A percentile compares a stretch with the other conserved stretches of the same genome.
Evolutionary conservation across 1,140 invertebrate genomes (phyloP).

Genomic region (Drosophila biarmipes): DNA sequence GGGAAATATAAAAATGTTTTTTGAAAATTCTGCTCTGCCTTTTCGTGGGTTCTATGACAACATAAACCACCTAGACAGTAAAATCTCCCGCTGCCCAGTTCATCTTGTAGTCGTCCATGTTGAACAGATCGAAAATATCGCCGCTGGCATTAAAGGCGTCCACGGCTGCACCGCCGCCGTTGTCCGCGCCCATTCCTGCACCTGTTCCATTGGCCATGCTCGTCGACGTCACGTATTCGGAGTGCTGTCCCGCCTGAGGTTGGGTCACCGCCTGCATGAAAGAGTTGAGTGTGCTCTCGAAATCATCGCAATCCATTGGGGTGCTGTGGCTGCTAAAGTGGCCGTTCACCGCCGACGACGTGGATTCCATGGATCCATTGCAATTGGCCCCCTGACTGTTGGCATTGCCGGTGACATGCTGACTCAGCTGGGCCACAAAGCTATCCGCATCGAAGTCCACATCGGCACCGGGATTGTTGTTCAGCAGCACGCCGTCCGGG

Average conservation of each 20-base stretch:
- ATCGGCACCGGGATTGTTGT: conserved; percentile 64
- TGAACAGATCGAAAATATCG: conserved; percentile 83
- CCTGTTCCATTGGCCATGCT: conserved; percentile 31
- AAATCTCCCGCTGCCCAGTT: conserved; percentile 82
- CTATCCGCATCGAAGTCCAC: conserved; percentile 79
- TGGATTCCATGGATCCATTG: conserved; percentile 37
- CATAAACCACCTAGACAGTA: conserved; percentile 65
- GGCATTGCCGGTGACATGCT: conserved; percentile 57
- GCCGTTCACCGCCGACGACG: conserved; percentile 42
- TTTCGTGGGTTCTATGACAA: conserved; percentile 1
- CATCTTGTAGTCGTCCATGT: conserved; percentile 84
- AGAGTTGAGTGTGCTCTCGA: conserved; percentile 77
- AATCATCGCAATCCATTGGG: conserved; percentile 84
- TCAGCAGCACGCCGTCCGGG: conserved; percentile 62
- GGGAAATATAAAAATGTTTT: conserved; percentile 3
- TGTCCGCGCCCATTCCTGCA: conserved; percentile 15
- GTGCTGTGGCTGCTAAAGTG: conserved; percentile 61
- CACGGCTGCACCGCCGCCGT: conserved; percentile 39
- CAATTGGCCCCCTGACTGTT: conserved; percentile 10
- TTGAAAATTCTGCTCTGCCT: conserved; percentile 4
- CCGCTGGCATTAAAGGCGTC: conserved; percentile 72
- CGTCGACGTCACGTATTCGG: conserved; percentile 22
- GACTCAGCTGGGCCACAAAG: conserved; percentile 75
- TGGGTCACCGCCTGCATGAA: conserved; percentile 75
- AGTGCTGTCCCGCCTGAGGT: conserved; percentile 57